Conservation (phyloP, 1,140 invertebrate genomes). For the Medauroidea extradentata region DNA sequence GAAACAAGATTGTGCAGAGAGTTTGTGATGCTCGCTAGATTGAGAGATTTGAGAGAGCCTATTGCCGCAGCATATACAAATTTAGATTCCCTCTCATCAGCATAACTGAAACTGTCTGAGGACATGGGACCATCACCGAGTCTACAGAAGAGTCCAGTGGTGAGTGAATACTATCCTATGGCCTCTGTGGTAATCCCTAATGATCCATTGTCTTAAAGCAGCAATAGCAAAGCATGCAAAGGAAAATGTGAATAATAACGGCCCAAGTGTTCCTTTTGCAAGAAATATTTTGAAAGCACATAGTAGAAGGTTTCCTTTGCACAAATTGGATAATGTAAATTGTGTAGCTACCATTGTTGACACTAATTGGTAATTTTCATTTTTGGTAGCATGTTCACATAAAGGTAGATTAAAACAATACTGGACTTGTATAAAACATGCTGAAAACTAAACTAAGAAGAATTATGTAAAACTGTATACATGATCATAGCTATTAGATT, state of each 20-base stretch:
- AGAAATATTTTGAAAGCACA: not conserved
- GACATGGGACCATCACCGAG: not conserved
- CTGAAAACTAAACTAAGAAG: too few species aligned
- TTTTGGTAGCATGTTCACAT: too few species aligned
- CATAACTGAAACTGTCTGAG: not conserved
- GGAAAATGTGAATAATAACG: too few species aligned
- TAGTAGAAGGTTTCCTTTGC: conserved; percentile 1
- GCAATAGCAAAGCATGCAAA: not conserved
- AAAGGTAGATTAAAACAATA: too few species aligned
- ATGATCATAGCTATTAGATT: too few species aligned
- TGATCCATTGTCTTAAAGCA: not conserved
- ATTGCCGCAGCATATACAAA: conserved; percentile 8
- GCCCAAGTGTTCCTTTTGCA: not conserved
- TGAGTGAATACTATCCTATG: not conserved
- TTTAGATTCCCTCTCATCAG: not conserved
- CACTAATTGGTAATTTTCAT: too few species aligned
- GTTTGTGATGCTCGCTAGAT: conserved; percentile 26
- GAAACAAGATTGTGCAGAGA: conserved; percentile 24
- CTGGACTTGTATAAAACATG: too few species aligned
- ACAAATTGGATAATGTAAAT: not conserved
- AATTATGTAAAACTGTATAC: too few species aligned
- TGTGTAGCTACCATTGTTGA: conserved; percentile 1
- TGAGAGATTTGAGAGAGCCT: conserved; percentile 20
- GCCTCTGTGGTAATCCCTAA: conserved; percentile 3
- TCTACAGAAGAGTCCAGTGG: not conserved